Evolutionary conservation across 2,797 vertebrate species (phyloP), one percentile per base, ranked within the genome.

Genomic region (Chaenodraco wilsoni): DNA sequence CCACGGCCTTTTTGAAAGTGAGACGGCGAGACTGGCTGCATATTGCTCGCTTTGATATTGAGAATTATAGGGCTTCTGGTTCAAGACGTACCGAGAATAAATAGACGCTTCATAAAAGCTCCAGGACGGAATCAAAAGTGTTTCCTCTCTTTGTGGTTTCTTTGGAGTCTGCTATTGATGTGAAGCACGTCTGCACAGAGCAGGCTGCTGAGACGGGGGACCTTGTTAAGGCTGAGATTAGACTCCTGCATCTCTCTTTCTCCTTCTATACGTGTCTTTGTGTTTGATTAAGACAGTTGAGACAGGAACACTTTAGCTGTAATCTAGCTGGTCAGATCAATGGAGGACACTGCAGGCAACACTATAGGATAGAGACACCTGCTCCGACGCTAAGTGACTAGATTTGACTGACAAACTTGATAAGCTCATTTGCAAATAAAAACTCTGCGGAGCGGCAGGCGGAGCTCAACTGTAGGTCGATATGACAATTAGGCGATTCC

Each of bases 191-290:
- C 80, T 72, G 59, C 50, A 45, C 21, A 19, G 49, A 65, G 69
- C 60, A 3, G 48, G 37, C 75, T 46, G 78, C 60, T 16, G 57
- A 75, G 80, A 45, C 65, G 21, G 40, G 68, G 66, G 69, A 80
- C 76, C 82, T 81, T 62, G 78, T 83, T 85, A 84, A 72, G 12
- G 74, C 67, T 33, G 37, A 51, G 71, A 78, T 74, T 64, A 80
- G 52, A 82, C 72, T n/a, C 16, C 69, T 48, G 64, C 70, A 60
- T 56, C 64, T 76, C 65, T 64, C 51, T 68, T 54, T 74, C 31
- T n/a, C 46, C 76, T 68, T 40, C 50, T 44, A 52, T 21, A 8
- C 19, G n/a, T 65, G 67, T 74, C 43, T 65, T 67, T 65, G n/a
- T 69, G 23, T 69, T 51, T 77, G 48, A 79, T 76, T 69, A 81